Evolutionary conservation across 2,797 vertebrate species (phyloP).

Genomic region (Hemibagrus guttatus): DNA sequence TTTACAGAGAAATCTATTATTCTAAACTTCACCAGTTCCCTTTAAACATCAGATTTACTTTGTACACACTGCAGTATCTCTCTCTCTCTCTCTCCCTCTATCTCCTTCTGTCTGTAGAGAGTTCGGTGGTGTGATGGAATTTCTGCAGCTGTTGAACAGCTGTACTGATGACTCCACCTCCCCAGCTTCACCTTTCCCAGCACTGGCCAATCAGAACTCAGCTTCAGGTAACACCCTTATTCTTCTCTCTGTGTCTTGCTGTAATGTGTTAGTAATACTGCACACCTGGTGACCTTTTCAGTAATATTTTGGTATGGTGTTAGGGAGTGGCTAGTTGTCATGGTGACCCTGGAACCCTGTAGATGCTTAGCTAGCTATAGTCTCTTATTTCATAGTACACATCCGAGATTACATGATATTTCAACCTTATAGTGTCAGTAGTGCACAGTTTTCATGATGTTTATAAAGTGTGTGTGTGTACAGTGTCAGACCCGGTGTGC

Average conservation of each 20-base stretch:
- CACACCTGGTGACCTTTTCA: background rate
- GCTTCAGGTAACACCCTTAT: conserved; percentile 65
- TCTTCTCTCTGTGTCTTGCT: background rate
- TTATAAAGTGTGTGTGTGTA: conserved; percentile 3
- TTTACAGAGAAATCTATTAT: background rate
- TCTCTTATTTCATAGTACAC: background rate
- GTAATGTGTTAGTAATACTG: background rate
- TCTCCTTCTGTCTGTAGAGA: conserved; percentile 74
- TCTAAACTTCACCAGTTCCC: background rate
- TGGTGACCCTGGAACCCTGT: background rate
- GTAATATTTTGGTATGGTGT: background rate
- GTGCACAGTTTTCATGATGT: background rate
- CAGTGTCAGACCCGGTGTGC: conserved; percentile 89
- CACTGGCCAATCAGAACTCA: conserved; percentile 71
- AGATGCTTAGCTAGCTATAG: background rate
- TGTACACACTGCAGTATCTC: background rate
- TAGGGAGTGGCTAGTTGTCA: background rate
- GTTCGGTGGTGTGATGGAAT: conserved; percentile 87
- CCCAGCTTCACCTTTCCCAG: conserved; percentile 68
- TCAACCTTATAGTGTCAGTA: background rate
- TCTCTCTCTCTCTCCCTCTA: background rate
- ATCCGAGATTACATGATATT: background rate
- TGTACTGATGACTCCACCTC: conserved; percentile 86
- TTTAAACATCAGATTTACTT: background rate
- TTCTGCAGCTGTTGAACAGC: conserved; percentile 88